phyloP scores from a whole-genome alignment of 1,140 invertebrate species.

The Parasteatoda tepidariorum region DNA sequence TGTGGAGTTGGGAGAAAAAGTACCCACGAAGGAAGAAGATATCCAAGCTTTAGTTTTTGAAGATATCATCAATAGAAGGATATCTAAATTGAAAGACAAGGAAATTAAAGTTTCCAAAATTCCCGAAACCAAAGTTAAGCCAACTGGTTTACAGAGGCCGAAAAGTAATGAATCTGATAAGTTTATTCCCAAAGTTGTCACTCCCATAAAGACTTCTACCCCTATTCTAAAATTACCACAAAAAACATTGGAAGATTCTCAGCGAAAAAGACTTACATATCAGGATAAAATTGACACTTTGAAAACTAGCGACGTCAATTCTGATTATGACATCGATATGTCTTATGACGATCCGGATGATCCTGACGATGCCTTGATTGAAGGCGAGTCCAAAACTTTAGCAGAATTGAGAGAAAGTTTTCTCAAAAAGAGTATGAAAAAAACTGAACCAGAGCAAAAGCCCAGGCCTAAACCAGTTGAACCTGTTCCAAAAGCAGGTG shows the following conservation, averaged over 20 bases:
- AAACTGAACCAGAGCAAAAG: conserved; percentile 13
- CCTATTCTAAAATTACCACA: background rate
- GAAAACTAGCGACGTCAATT: background rate
- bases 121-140: background rate
- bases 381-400: conserved; percentile 33
- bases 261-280: conserved; percentile 15
- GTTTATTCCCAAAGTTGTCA: conserved; percentile 2
- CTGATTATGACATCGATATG: background rate
- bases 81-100: conserved; percentile 10
- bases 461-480: background rate
- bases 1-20: conserved; percentile 27
- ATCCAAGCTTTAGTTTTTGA: conserved; percentile 40
- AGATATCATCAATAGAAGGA: conserved; percentile 1
- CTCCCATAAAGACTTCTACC: background rate
- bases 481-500: conserved; percentile 22
- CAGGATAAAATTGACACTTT: conserved; percentile 42
- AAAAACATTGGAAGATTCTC: background rate
- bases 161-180: background rate
- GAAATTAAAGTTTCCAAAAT: background rate
- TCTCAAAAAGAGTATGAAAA: conserved; percentile 24
- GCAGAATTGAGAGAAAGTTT: conserved; percentile 40
- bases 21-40: conserved; percentile 16
- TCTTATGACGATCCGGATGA: background rate
- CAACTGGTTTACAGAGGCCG: background rate
- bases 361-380: conserved; percentile 9